phyloP scores from a whole-genome alignment of 23 tunicate genomes.

The Clavelina lepadiformis region DNA sequence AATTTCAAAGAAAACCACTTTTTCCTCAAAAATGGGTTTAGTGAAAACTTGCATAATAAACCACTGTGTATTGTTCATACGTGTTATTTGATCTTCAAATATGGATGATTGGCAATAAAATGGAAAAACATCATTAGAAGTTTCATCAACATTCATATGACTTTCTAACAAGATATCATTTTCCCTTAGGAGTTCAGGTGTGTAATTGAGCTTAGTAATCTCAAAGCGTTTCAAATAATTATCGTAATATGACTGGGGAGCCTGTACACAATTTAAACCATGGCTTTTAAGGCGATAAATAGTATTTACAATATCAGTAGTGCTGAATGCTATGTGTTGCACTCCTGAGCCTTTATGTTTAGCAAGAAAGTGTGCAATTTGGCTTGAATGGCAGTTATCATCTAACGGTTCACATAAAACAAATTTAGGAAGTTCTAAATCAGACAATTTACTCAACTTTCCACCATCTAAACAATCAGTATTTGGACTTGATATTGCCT shows the following conservation, averaged over 20 bases:
- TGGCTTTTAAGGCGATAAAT: conserved; percentile 28
- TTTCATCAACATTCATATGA: conserved; percentile 1
- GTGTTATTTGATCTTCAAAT: conserved; percentile 1
- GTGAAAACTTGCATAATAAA: conserved; percentile 89
- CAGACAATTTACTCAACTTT: not conserved
- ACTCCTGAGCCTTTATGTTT: conserved; percentile 59
- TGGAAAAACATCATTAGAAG: not conserved
- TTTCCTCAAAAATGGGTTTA: conserved; percentile 62
- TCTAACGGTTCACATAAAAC: conserved; percentile 20
- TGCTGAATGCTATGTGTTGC: conserved; percentile 79
- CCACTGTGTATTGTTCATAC: conserved; percentile 27
- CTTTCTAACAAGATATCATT: conserved; percentile 44
- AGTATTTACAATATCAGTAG: conserved; percentile 50
- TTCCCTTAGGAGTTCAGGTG: conserved; percentile 11
- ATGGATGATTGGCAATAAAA: not conserved
- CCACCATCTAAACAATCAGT: too few species aligned
- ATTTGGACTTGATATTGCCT: conserved; percentile 27
- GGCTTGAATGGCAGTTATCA: conserved; percentile 2
- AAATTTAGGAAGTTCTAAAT: conserved; percentile 25
- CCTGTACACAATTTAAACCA: conserved; percentile 37
- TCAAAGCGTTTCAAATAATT: conserved; percentile 19
- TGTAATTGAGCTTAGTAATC: conserved; percentile 15
- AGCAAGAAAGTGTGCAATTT: conserved; percentile 29
- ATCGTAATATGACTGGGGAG: conserved; percentile 40
- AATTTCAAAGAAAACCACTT: conserved; percentile 78